Evolutionary conservation across 2,797 vertebrate genomes (phyloP).

Genomic region (Huso huso): DNA sequence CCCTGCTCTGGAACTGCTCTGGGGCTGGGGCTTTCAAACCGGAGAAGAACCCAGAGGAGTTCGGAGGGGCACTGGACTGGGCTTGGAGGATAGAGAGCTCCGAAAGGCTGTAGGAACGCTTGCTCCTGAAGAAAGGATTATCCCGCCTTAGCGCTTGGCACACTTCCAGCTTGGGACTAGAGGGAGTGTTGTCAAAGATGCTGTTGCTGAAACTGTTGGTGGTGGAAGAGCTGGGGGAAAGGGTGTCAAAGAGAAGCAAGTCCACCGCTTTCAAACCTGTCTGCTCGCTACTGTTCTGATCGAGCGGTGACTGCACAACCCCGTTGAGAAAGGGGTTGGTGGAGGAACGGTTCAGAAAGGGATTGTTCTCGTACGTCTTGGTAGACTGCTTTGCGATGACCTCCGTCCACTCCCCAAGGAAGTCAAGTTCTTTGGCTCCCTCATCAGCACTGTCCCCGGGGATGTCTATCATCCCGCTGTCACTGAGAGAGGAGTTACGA

Average conservation of each 20-base stretch:
- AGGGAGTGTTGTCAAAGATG: slow-evolving; percentile 52
- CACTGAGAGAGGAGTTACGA: slow-evolving; percentile 79
- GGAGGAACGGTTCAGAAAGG: slow-evolving; percentile 65
- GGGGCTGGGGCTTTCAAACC: slow-evolving; percentile 84
- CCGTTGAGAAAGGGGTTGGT: slow-evolving; percentile 76
- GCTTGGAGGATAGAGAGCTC: slow-evolving; percentile 86
- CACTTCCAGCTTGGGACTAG: slow-evolving; percentile 37
- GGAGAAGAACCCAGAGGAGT: slow-evolving; percentile 66
- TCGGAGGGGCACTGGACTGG: slow-evolving; percentile 58
- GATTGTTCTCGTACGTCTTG: slow-evolving; percentile 56
- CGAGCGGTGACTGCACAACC: slow-evolving; percentile 32
- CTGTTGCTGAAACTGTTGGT: slow-evolving; percentile 59
- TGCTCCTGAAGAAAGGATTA: slow-evolving; percentile 87
- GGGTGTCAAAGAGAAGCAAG: slow-evolving; percentile 71
- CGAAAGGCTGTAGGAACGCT: slow-evolving; percentile 90
- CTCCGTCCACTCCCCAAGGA: slow-evolving; percentile 73
- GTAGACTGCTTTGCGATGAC: slow-evolving; percentile 43
- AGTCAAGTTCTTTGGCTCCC: slow-evolving; percentile 70
- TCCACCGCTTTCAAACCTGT: slow-evolving; percentile 53
- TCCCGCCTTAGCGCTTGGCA: slow-evolving; percentile 55
- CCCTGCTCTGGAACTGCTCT: slow-evolving; percentile 89
- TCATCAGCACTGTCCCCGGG: slow-evolving; percentile 75
- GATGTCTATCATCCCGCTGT: slow-evolving; percentile 88
- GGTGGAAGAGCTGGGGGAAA: slow-evolving; percentile 29
- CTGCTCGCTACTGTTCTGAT: slow-evolving; percentile 46